Evolutionary conservation across 2,113 vertebrate species (phyloP).

Genomic region (Malurus cyaneus): DNA sequence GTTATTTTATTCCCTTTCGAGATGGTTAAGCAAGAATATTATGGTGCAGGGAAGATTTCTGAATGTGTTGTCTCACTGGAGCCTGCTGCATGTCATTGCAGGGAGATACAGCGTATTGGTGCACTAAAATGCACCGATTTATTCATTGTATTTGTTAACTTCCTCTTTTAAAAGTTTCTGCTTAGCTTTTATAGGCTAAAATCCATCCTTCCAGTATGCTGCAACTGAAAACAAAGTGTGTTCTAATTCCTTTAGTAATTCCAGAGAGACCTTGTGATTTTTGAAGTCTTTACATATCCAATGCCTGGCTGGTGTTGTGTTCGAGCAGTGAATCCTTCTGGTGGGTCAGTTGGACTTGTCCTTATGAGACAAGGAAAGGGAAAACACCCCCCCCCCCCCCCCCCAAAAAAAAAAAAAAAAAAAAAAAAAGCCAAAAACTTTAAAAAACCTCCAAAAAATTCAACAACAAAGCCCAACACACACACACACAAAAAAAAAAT

Average conservation of each 20-base stretch:
- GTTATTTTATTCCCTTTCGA: neutral
- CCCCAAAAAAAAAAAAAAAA: no score
- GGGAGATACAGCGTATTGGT: neutral
- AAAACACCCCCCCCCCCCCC: fast-evolving
- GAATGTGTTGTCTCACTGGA: neutral
- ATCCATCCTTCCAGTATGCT: neutral
- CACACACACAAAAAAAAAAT: no score
- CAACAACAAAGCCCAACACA: no score
- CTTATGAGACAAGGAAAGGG: neutral
- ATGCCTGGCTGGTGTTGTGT: neutral
- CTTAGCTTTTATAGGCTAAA: neutral
- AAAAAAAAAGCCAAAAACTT: no score
- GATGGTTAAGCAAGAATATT: neutral
- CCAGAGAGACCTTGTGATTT: neutral
- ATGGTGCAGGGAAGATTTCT: neutral
- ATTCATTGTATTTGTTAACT: no score
- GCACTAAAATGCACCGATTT: neutral
- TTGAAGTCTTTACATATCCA: fast-evolving
- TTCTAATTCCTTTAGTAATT: neutral
- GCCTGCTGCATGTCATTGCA: neutral
- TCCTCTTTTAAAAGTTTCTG: no score
- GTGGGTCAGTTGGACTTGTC: fast-evolving
- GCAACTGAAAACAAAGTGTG: neutral
- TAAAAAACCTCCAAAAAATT: no score
- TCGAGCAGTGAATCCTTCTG: neutral